phyloP scores from a whole-genome alignment of 2,113 vertebrate genomes.

The Nerophis ophidion region DNA sequence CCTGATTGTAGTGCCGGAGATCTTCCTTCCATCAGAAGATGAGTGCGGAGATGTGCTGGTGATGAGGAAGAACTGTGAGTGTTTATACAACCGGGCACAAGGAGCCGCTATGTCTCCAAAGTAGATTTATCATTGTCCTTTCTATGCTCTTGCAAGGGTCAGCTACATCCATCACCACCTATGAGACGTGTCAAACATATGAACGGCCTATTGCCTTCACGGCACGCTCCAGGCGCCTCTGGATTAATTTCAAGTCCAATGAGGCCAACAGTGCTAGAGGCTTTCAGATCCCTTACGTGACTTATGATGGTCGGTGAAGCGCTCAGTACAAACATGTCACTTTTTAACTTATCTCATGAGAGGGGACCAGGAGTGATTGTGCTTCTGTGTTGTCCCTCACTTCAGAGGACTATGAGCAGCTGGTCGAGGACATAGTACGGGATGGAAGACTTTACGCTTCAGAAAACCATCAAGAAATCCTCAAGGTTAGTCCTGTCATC shows the following conservation, averaged over 20 bases:
- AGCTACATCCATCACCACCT: conserved; percentile 94
- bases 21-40: conserved; percentile 95
- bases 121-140: conserved; percentile 8
- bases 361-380: not conserved
- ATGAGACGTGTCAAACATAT: conserved; percentile 97
- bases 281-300: conserved; percentile 97
- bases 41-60: conserved; percentile 96
- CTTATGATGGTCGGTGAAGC: conserved; percentile 81
- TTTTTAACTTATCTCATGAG: not conserved
- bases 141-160: conserved; percentile 73
- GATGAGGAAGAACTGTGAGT: conserved; percentile 98
- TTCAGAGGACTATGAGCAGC: conserved; percentile 94
- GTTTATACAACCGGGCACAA: not conserved
- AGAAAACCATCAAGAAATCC: conserved; percentile 97
- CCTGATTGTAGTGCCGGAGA: conserved; percentile 95
- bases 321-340: not conserved
- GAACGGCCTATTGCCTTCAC: conserved; percentile 97
- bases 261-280: conserved; percentile 92
- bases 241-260: conserved; percentile 97
- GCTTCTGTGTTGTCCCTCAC: conserved; percentile 5
- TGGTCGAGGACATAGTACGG: conserved; percentile 94
- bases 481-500: conserved; percentile 77
- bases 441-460: conserved; percentile 94
- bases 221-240: conserved; percentile 90
- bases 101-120: not conserved